A percentile compares a stretch with the other conserved stretches of the same genome.
Evolutionary conservation across 2,113 vertebrate genomes (phyloP).

Genomic region (Paradisaea rubra): DNA sequence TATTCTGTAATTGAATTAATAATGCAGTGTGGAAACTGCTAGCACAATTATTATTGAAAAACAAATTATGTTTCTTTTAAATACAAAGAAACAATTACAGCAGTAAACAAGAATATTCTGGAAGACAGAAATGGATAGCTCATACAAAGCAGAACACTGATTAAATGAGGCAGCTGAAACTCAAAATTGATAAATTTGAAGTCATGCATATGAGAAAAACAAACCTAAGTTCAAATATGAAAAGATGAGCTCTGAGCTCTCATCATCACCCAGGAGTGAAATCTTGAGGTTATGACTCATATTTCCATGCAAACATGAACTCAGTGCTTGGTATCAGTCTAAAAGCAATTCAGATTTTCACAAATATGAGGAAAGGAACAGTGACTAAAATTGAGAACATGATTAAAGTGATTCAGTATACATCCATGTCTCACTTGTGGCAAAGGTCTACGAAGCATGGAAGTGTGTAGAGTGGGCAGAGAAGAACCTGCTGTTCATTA

Average conservation of each 20-base stretch:
- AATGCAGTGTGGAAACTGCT: constrained; percentile 11
- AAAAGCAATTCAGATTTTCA: background rate
- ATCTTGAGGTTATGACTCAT: constrained; percentile 52
- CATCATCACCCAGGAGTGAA: constrained; percentile 13
- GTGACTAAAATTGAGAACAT: background rate
- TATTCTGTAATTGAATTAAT: constrained; percentile 17
- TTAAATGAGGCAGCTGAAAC: background rate
- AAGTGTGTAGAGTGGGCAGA: background rate
- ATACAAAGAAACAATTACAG: constrained; percentile 2
- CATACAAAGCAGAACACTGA: background rate
- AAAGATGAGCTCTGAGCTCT: constrained; percentile 10
- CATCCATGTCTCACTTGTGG: background rate
- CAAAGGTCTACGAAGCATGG: background rate
- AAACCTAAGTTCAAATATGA: background rate
- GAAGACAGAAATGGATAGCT: constrained; percentile 5
- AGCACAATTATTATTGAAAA: constrained; percentile 14
- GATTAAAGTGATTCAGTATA: background rate
- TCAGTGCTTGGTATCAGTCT: background rate
- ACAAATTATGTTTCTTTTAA: background rate
- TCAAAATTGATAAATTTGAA: constrained; percentile 19
- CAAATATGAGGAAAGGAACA: background rate
- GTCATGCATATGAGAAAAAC: constrained; percentile 23
- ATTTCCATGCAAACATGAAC: background rate
- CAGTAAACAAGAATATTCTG: constrained; percentile 2
- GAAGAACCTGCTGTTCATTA: background rate